Percentiles rank a stretch among this genome's conserved stretches.
These are phyloP conservation scores for Andrena hattorfiana DNA, from an alignment of 2,888 invertebrate species.

Conservation along the genomic window DNA sequence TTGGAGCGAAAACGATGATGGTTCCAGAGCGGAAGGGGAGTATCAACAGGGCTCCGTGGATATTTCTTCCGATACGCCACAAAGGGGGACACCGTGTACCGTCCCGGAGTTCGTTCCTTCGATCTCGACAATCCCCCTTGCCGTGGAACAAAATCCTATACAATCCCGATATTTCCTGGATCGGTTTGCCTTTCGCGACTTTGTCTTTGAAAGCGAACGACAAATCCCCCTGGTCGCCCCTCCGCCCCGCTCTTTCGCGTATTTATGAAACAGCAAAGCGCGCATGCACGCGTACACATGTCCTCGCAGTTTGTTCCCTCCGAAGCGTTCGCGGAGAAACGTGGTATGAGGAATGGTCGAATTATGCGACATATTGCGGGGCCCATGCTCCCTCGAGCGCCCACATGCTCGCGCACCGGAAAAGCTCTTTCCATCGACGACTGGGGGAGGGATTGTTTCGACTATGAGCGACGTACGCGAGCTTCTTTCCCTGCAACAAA, in stretches of 20 bases:
- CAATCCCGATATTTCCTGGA: constrained; percentile 67
- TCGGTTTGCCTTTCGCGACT: constrained; percentile 66
- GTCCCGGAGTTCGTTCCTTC: constrained; percentile 40
- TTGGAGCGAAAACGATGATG: not conserved
- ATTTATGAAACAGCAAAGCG: constrained; percentile 68
- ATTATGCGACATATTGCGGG: constrained; percentile 80
- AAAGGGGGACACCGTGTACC: constrained; percentile 20
- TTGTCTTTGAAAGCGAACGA: constrained; percentile 55
- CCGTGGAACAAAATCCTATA: constrained; percentile 55
- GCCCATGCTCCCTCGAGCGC: constrained; percentile 39
- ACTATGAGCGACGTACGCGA: constrained; percentile 30
- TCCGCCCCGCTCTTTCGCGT: constrained; percentile 42
- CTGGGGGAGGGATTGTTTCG: constrained; percentile 54
- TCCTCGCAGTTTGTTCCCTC: constrained; percentile 66
- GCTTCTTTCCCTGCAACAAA: constrained; percentile 1
- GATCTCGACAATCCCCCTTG: constrained; percentile 48
- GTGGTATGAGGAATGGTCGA: constrained; percentile 77
- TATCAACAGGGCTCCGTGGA: constrained; percentile 10
- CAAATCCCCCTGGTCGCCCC: not conserved
- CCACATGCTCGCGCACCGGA: constrained; percentile 47
- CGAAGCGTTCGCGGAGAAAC: constrained; percentile 44
- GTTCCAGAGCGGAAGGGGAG: not conserved
- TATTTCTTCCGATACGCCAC: constrained; percentile 26
- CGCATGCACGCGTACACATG: constrained; percentile 66
- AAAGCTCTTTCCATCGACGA: constrained; percentile 64